Conservation (phyloP, 1,140 invertebrate species). For the Scaptomyza graminum region DNA sequence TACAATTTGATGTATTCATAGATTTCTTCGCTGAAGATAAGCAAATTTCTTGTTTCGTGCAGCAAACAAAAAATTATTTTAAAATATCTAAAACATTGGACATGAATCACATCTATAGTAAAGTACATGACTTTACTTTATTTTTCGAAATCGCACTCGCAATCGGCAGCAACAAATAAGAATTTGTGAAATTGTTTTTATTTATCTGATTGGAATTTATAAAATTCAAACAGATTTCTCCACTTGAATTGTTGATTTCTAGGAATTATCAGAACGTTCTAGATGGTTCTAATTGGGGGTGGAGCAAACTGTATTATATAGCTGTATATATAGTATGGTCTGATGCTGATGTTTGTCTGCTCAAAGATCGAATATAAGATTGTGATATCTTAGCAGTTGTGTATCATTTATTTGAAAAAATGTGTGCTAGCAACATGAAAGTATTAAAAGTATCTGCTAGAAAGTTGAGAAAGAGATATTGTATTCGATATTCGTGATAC, state of each 20-base stretch:
- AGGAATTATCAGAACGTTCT: constrained; percentile 19
- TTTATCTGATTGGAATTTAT: constrained; percentile 66
- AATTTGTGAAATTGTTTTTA: constrained; percentile 54
- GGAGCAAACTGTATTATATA: too few relatives aligned
- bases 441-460: too few relatives aligned
- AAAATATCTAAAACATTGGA: constrained; percentile 12
- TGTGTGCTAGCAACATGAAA: too few relatives aligned
- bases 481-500: too few relatives aligned
- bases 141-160: neutral
- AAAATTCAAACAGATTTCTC: constrained; percentile 71
- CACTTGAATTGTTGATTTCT: constrained; percentile 41
- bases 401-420: too few relatives aligned
- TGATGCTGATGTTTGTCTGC: constrained; percentile 37
- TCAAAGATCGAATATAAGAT: constrained; percentile 30
- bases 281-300: too few relatives aligned
- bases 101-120: constrained; percentile 22
- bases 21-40: constrained; percentile 58
- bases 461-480: too few relatives aligned
- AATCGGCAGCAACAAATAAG: constrained; percentile 48
- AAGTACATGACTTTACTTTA: neutral
- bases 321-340: constrained; percentile 23
- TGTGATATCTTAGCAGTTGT: too few relatives aligned
- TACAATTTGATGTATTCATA: constrained; percentile 18
- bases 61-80: neutral
- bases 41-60: constrained; percentile 25